Evolutionary conservation across 1,140 invertebrate genomes (phyloP).

Genomic region (Rhagoletis zephyria): DNA sequence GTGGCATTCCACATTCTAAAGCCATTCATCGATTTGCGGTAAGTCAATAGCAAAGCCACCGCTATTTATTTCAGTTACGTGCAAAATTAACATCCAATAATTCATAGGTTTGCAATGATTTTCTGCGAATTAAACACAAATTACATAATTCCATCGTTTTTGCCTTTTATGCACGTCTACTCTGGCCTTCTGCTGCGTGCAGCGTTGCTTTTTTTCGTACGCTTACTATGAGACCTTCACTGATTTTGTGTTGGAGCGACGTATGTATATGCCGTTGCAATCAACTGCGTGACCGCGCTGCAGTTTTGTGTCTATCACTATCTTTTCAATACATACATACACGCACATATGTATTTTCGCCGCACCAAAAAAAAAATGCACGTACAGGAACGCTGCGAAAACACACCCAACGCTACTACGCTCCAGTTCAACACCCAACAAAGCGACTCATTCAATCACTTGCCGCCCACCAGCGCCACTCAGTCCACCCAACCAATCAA

Average conservation of each 20-base stretch:
- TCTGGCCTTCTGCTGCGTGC: neutral
- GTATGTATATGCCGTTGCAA: neutral
- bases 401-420: neutral
- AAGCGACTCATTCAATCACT: slow-evolving; percentile 1
- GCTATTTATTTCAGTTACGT: no score
- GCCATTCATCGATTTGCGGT: no score
- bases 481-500: slow-evolving; percentile 33
- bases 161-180: no score
- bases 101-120: no score
- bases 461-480: neutral
- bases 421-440: neutral
- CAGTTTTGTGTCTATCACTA: neutral
- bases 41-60: no score
- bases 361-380: neutral
- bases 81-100: no score
- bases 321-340: neutral
- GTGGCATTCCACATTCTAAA: no score
- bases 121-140: no score
- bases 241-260: neutral
- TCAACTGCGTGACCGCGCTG: neutral
- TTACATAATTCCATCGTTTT: no score
- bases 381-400: slow-evolving; percentile 6
- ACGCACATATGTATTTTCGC: neutral
- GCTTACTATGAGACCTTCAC: neutral
- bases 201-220: neutral